Conservation (phyloP, 2,113 vertebrate species). For the Chaetodon trifascialis region DNA sequence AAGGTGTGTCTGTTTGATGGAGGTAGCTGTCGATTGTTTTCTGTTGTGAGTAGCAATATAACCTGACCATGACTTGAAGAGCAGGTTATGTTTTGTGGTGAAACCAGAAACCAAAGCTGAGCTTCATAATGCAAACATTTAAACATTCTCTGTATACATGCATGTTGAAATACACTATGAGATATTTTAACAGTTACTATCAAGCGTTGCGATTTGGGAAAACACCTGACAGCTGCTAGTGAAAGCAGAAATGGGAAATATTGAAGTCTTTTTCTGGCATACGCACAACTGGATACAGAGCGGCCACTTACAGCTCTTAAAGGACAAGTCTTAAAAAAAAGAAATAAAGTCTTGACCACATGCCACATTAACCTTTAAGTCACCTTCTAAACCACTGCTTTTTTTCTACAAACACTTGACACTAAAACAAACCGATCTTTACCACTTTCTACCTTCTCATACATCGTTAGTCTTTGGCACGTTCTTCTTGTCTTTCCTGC, state of each 20-base stretch:
- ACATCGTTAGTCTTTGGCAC: slow-evolving; percentile 31
- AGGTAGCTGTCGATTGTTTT: slow-evolving; percentile 40
- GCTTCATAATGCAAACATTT: neutral
- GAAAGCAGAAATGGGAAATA: slow-evolving; percentile 13
- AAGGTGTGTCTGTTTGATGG: slow-evolving; percentile 6
- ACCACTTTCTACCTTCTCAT: neutral
- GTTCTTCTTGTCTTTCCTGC: slow-evolving; percentile 1
- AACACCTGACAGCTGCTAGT: neutral
- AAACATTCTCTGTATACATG: neutral
- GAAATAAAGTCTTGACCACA: neutral
- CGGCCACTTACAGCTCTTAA: neutral
- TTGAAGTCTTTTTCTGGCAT: neutral
- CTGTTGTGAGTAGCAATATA: slow-evolving; percentile 7
- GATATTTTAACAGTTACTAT: slow-evolving; percentile 14
- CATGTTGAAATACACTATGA: neutral
- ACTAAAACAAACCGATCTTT: neutral
- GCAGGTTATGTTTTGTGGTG: slow-evolving; percentile 2
- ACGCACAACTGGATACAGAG: neutral
- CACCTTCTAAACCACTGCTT: slow-evolving; percentile 24
- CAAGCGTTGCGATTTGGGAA: neutral
- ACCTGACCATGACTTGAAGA: neutral
- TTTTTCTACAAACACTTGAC: slow-evolving; percentile 5
- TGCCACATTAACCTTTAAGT: slow-evolving; percentile 9
- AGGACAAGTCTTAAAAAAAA: neutral
- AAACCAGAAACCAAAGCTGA: slow-evolving; percentile 16